Percentiles rank a stretch among this genome's conserved stretches.
phyloP scores from a whole-genome alignment of 2,113 vertebrate species.

The Pristiophorus japonicus region DNA sequence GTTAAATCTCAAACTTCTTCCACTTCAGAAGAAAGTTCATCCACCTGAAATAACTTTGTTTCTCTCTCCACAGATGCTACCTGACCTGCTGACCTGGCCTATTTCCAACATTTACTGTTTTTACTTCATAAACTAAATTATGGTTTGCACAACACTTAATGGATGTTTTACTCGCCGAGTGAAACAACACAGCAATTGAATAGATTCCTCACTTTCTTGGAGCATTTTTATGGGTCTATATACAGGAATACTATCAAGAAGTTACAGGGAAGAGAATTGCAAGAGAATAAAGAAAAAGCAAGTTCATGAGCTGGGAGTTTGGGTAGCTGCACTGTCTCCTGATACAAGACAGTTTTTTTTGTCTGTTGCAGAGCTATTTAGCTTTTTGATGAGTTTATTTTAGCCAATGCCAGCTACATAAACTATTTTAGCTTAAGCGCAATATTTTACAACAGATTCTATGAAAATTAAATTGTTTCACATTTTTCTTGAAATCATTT shows the following conservation, averaged over 20 bases:
- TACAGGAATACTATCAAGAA: background rate
- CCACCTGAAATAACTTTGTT: too few species aligned
- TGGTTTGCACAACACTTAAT: background rate
- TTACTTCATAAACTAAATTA: background rate
- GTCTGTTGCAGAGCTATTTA: background rate
- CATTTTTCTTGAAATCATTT: background rate
- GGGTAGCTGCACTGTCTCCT: background rate
- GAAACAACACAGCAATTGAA: background rate
- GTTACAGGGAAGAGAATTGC: background rate
- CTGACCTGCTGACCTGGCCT: too few species aligned
- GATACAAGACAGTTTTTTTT: background rate
- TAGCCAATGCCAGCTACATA: background rate
- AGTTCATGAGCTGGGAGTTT: background rate
- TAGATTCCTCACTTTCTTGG: background rate
- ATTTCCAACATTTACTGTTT: too few species aligned
- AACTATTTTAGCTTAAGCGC: background rate
- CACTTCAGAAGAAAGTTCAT: too few species aligned
- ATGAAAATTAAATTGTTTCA: background rate
- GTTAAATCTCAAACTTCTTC: too few species aligned
- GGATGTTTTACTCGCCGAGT: background rate
- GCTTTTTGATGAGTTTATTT: background rate
- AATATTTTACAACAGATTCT: background rate
- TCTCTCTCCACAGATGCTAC: too few species aligned
- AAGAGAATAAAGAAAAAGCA: background rate
- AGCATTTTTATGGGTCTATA: background rate